Conservation (phyloP, 2,888 invertebrate genomes). For the Yponomeuta evonymella region DNA sequence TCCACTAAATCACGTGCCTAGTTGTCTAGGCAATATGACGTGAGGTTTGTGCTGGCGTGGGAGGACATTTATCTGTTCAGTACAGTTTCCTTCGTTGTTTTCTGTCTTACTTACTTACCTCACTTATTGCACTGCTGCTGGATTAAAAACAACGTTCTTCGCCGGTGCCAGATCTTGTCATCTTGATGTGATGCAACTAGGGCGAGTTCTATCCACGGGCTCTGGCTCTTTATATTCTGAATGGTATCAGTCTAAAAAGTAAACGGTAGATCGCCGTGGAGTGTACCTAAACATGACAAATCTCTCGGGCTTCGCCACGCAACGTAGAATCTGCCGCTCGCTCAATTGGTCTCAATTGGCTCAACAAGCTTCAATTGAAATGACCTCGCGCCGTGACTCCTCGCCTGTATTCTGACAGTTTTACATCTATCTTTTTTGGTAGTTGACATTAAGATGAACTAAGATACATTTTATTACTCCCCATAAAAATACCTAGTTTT, state of each 20-base stretch:
- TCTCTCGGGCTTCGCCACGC: slow-evolving; percentile 58
- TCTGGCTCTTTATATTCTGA: background rate
- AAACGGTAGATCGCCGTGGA: background rate
- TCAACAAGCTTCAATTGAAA: slow-evolving; percentile 74
- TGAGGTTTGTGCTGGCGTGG: too few relatives aligned
- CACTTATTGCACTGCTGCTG: too few relatives aligned
- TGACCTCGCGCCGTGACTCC: slow-evolving; percentile 71
- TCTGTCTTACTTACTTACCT: too few relatives aligned
- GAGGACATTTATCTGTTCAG: too few relatives aligned
- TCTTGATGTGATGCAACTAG: too few relatives aligned
- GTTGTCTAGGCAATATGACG: too few relatives aligned
- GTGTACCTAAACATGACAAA: slow-evolving; percentile 62
- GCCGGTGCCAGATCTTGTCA: too few relatives aligned
- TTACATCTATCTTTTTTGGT: slow-evolving; percentile 74
- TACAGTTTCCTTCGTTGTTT: too few relatives aligned
- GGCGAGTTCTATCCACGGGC: too few relatives aligned
- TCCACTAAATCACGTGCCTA: too few relatives aligned
- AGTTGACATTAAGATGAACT: slow-evolving; percentile 62
- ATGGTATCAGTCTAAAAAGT: background rate
- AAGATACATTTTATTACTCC: slow-evolving; percentile 58
- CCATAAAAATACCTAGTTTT: slow-evolving; percentile 37
- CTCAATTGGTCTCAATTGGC: slow-evolving; percentile 73
- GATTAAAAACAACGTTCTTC: too few relatives aligned
- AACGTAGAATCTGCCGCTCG: slow-evolving; percentile 72
- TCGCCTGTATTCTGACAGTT: slow-evolving; percentile 71